Base-by-base conservation (phyloP, 2,797 vertebrate genomes). In the Trematomus bernacchii region DNA sequence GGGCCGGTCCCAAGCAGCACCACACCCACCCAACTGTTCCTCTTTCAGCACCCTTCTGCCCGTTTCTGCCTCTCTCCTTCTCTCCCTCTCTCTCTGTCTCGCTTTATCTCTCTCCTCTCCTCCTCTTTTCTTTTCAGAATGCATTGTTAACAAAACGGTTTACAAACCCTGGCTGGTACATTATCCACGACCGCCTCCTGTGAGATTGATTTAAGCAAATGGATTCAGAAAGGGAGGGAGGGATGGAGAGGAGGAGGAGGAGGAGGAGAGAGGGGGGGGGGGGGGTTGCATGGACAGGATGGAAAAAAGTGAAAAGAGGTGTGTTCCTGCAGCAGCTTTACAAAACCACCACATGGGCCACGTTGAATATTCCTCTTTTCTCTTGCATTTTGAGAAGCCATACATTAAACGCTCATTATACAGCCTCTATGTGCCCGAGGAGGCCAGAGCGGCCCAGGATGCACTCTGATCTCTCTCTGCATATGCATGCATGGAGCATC, bases 11-110 rank as follows among this genome's bases (percentile, higher is more conserved):
- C 87, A 95, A 97, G 96, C 95, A 96, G 88, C 95, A 94, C 96
- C 95, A 96, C 97, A 96, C 97, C 97, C 97, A 96, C 97, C 96
- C 97, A 98, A 97, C 97, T 99, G 97, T 97, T 97, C 95, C 95
- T 95, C 95, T 97, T 97, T 97, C 96, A 97, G 84, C 94, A 85
- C 83, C 96, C 95, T 93, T 92, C 92, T 96, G 95, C 95, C 89
- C 73, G n/a, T 92, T 94, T 96, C 94, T 95, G 94, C 86, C 79
- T 68, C 77, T 88, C 85, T 77, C 73, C 83, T 63, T 60, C 73
- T 64, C 74, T 73, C 66, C 7, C 94, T 94, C 94, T 94, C 94
- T 87, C 65, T 47, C 76, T 62, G 73, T 89, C 85, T 87, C 76
- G 85, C 87, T 92, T 86, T 89, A 87, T 90, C 87, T 89, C 80